phyloP scores from a whole-genome alignment of 1,140 invertebrate species.

The Drosophila sucinea region DNA sequence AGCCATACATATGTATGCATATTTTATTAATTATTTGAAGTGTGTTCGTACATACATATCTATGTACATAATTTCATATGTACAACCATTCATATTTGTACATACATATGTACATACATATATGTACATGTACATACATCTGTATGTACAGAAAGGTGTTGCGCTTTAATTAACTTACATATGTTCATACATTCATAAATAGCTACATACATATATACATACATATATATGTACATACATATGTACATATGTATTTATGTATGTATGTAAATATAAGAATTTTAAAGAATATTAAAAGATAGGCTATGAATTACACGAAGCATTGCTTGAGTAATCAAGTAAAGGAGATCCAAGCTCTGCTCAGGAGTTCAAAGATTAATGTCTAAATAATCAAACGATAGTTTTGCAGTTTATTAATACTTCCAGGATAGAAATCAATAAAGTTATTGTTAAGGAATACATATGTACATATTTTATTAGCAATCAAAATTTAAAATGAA shows the following conservation, averaged over 20 bases:
- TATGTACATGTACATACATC: neutral
- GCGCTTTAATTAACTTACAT: neutral
- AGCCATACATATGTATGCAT: neutral
- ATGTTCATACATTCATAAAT: neutral
- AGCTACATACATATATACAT: neutral
- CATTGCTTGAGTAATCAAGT: neutral
- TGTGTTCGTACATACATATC: neutral
- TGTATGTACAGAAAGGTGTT: neutral
- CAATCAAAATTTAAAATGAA: too few species aligned
- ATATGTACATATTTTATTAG: neutral
- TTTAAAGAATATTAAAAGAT: neutral
- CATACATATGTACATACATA: neutral
- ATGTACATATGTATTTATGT: neutral
- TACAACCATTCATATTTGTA: neutral
- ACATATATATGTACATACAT: neutral
- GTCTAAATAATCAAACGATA: neutral
- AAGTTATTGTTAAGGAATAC: neutral
- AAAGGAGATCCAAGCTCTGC: neutral
- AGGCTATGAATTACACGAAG: neutral
- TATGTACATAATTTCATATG: neutral
- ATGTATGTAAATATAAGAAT: neutral
- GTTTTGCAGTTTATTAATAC: neutral
- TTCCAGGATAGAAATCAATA: neutral
- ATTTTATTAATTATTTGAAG: too few species aligned
- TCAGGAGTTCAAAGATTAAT: neutral